Evolutionary conservation across 2,888 invertebrate genomes (phyloP), one percentile per base, ranked within the genome.

Genomic region (Patella caerulea): DNA sequence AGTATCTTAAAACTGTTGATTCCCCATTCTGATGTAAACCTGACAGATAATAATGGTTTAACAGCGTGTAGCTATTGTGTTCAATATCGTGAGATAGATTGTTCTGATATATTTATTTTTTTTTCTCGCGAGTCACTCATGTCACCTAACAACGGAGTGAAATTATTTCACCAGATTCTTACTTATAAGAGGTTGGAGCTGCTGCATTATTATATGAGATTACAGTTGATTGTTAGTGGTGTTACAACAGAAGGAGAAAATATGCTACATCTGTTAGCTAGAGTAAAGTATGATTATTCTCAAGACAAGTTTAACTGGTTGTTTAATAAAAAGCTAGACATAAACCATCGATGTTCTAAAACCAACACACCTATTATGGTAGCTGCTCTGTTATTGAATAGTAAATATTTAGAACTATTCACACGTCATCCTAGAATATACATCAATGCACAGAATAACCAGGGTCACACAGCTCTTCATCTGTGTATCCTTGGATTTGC

Each of bases 331-430:
- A 2, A 59, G 19, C 19, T 59, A 59, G 59, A 59, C 19, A 14
- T 59, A n/a, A 17, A 59, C 19, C 59, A 3, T 59, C 17, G 2
- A 59, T 7, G 11, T 59, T n/a, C 17, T 59, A 19, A 59, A 9
- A 19, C n/a, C 19, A 59, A 59, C 19, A n/a, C 59, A 59, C 59
- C 59, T n/a, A n/a, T 59, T n/a, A 59, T 59, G 59, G 59, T 59
- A 3, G 59, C 59, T 9, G 17, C 59, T 14, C 4, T 59, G 17
- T 59, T 59, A 11, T n/a, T 17, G 15, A 59, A 59, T 17, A n/a
- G n/a, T n/a, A 17, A 17, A 17, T 17, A n/a, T 15, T 9, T 59
- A n/a, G n/a, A 59, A 17, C 19, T 59, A n/a, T 59, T 59, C 17
- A 19, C 59, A n/a, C 17, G n/a, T 59, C 19, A n/a, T n/a, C 59